phyloP scores from a whole-genome alignment of 2,888 invertebrate species.

The Galeopsomyia nigrocyanea region DNA sequence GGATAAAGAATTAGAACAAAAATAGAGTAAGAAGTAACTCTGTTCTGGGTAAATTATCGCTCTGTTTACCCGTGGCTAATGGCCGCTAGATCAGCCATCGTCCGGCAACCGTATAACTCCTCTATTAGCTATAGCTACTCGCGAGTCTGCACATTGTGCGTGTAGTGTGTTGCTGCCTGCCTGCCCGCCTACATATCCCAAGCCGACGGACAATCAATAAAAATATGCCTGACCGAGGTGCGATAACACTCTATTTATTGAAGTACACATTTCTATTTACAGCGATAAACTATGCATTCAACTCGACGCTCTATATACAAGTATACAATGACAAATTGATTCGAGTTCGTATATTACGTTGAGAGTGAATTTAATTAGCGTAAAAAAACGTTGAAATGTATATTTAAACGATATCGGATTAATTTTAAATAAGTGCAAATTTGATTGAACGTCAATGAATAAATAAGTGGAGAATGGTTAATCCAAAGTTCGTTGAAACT shows the following conservation, averaged over 20 bases:
- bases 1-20: constrained; percentile 62
- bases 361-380: too few species aligned
- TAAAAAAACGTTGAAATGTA: too few species aligned
- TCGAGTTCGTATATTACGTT: too few species aligned
- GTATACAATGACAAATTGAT: too few species aligned
- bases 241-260: constrained; percentile 17
- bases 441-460: too few species aligned
- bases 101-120: constrained; percentile 49
- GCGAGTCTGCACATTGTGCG: constrained; percentile 23
- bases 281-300: not conserved
- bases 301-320: too few species aligned
- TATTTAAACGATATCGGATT: too few species aligned
- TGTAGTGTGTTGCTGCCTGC: not conserved
- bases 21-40: constrained; percentile 64
- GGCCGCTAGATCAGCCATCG: constrained; percentile 65
- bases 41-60: constrained; percentile 66
- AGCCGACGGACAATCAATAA: constrained; percentile 21
- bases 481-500: too few species aligned
- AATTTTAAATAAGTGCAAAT: too few species aligned
- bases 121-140: too few species aligned
- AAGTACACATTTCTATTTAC: not conserved
- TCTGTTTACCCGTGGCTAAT: constrained; percentile 68
- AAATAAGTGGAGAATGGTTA: too few species aligned
- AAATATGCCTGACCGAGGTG: constrained; percentile 15
- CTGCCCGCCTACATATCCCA: not conserved